Evolutionary conservation across 2,888 invertebrate genomes (phyloP).

Genomic region (Latheticus oryzae): DNA sequence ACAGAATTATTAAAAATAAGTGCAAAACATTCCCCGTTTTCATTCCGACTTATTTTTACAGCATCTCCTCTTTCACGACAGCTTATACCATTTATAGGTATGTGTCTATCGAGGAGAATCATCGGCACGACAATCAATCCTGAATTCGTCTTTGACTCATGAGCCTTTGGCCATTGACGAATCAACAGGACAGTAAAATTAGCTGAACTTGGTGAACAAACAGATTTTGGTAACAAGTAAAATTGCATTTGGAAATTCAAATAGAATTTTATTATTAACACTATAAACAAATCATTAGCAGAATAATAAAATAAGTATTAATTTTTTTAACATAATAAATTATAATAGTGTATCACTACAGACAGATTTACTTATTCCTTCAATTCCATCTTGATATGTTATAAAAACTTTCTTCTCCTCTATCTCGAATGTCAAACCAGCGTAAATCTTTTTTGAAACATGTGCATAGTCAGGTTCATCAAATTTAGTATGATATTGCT

Average conservation of each 20-base stretch:
- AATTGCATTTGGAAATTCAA: slow-evolving; percentile 13
- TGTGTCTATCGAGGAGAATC: too few relatives aligned
- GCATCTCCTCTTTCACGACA: too few relatives aligned
- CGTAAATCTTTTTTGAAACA: slow-evolving; percentile 26
- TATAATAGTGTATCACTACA: slow-evolving; percentile 26
- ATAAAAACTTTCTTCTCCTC: slow-evolving; percentile 22
- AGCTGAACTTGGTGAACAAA: slow-evolving; percentile 15
- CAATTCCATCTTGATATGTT: slow-evolving; percentile 28
- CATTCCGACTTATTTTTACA: too few relatives aligned
- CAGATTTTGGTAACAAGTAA: slow-evolving; percentile 10
- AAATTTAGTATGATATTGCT: slow-evolving; percentile 23
- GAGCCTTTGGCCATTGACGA: too few relatives aligned
- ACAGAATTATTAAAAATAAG: too few relatives aligned
- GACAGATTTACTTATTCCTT: slow-evolving; percentile 22
- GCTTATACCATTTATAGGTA: too few relatives aligned
- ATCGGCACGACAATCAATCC: too few relatives aligned
- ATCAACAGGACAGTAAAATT: slow-evolving; percentile 9
- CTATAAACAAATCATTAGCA: slow-evolving; percentile 17
- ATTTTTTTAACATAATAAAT: slow-evolving; percentile 31
- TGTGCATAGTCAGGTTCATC: slow-evolving; percentile 34
- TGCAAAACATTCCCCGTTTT: too few relatives aligned
- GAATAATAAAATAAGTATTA: slow-evolving; percentile 6
- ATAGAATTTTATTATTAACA: slow-evolving; percentile 11
- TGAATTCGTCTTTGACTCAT: too few relatives aligned
- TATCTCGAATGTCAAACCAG: slow-evolving; percentile 22